phyloP scores from a whole-genome alignment of 2,797 vertebrate species.

The Okamejei kenojei region DNA sequence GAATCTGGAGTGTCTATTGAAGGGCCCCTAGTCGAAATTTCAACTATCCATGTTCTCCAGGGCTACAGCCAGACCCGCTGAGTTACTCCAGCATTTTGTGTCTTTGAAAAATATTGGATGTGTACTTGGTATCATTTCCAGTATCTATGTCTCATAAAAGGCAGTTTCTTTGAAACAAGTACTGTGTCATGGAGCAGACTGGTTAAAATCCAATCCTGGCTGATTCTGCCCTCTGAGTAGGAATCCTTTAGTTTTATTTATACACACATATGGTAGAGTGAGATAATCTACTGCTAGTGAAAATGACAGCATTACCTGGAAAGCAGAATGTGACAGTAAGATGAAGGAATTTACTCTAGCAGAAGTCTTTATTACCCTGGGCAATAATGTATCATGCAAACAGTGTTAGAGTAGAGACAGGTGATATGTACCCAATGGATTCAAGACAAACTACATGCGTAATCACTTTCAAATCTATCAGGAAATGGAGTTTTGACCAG shows the following conservation, averaged over 20 bases:
- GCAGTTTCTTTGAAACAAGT: not conserved
- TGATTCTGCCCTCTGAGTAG: slow-evolving; percentile 43
- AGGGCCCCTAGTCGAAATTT: too few species aligned
- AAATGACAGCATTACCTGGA: slow-evolving; percentile 63
- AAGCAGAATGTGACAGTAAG: slow-evolving; percentile 56
- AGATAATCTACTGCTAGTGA: slow-evolving; percentile 61
- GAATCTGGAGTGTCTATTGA: too few species aligned
- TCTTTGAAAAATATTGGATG: not conserved
- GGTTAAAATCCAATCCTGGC: not conserved
- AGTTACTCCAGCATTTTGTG: too few species aligned
- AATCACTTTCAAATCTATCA: slow-evolving; percentile 43
- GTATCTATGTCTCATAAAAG: too few species aligned
- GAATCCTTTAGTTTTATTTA: slow-evolving; percentile 52
- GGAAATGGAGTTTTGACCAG: not conserved
- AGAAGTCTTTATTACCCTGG: slow-evolving; percentile 68
- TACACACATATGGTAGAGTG: slow-evolving; percentile 53
- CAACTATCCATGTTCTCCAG: too few species aligned
- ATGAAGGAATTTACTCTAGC: slow-evolving; percentile 60
- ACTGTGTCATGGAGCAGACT: not conserved
- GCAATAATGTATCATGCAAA: slow-evolving; percentile 57
- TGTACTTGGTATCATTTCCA: not conserved
- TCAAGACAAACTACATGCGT: slow-evolving; percentile 55
- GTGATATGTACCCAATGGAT: slow-evolving; percentile 53
- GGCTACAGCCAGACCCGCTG: too few species aligned
- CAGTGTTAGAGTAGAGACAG: slow-evolving; percentile 54